phyloP scores from a whole-genome alignment of 2,888 invertebrate species.

The Morpho helenor region DNA sequence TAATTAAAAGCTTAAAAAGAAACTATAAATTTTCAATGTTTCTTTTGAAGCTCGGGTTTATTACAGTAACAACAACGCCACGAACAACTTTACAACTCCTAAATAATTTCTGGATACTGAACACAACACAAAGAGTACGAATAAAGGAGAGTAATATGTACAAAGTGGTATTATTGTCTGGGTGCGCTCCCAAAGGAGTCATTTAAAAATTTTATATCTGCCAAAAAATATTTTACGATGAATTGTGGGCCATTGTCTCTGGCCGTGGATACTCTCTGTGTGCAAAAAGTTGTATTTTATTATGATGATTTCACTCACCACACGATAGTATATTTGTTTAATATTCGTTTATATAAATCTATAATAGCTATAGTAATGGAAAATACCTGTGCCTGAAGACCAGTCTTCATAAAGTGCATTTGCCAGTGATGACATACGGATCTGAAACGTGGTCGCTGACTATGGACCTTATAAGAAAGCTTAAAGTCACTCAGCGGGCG shows the following conservation, averaged over 20 bases:
- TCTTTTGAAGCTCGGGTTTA: background rate
- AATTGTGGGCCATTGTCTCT: slow-evolving; percentile 23
- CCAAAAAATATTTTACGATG: slow-evolving; percentile 25
- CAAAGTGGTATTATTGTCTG: slow-evolving; percentile 20
- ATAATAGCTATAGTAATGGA: too few species aligned
- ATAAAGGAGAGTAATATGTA: slow-evolving; percentile 7
- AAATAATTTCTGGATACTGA: slow-evolving; percentile 12
- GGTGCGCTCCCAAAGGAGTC: slow-evolving; percentile 20
- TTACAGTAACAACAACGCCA: background rate
- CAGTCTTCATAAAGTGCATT: too few species aligned
- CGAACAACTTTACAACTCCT: background rate
- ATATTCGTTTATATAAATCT: too few species aligned
- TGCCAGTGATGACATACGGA: too few species aligned
- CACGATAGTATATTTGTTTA: too few species aligned
- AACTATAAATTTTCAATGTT: background rate
- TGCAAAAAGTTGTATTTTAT: slow-evolving; percentile 11
- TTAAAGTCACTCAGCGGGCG: too few species aligned
- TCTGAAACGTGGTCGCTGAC: too few species aligned
- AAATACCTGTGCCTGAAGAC: too few species aligned
- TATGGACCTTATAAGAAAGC: too few species aligned
- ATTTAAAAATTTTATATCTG: slow-evolving; percentile 24
- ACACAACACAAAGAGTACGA: slow-evolving; percentile 16
- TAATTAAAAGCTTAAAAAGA: background rate
- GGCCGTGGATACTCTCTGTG: slow-evolving; percentile 14
- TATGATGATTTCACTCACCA: too few species aligned